Evolutionary conservation across 2,797 vertebrate species (phyloP), one percentile per base, ranked within the genome.

Genomic region (Rousettus madagascariensis): DNA sequence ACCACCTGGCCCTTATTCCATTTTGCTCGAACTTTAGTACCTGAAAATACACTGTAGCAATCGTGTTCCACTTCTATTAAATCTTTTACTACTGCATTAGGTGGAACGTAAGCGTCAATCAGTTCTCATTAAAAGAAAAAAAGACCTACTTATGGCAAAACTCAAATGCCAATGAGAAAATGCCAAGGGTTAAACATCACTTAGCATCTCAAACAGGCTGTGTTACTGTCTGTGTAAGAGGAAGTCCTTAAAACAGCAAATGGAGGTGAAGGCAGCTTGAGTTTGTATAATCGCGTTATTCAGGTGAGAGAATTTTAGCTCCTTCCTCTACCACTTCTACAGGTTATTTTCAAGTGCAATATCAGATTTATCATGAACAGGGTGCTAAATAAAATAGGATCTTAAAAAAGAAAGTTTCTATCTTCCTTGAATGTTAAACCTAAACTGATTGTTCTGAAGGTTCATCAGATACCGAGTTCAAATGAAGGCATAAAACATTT

Each of bases 1-100:
- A 96, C 98, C 98, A 98, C 98, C 98, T 99, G 98, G 98, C 97
- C 97, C 72, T 97, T 97, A 96, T 97, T 97, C 97, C 97, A 98
- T 98, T 97, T 97, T 96, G 96, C 85, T 97, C 93, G 95, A 98
- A 97, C 97, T 98, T 98, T 98, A 98, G 97, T 97, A 97, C 86
- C 97, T 97, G 96, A 98, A 98, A 98, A 97, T 97, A 94, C 95
- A 94, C 79, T 96, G 77, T 51, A 95, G 93, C 96, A 97, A 94
- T 97, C 46, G 46, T 6, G 24, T 96, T 92, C 88, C 79, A 75
- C 85, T 95, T 72, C 96, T 97, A 97, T 97, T 98, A 98, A 97
- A 97, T 97, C 93, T 98, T 98, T 98, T 98, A 96, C 85, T 97
- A 82, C 87, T 94, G 75, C 90, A 92, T 97, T 96, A 98, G 96